A percentile compares a stretch with the other conserved stretches of the same genome.
Conservation (phyloP, 2,113 vertebrate species). For the Apteryx owenii region DNA sequence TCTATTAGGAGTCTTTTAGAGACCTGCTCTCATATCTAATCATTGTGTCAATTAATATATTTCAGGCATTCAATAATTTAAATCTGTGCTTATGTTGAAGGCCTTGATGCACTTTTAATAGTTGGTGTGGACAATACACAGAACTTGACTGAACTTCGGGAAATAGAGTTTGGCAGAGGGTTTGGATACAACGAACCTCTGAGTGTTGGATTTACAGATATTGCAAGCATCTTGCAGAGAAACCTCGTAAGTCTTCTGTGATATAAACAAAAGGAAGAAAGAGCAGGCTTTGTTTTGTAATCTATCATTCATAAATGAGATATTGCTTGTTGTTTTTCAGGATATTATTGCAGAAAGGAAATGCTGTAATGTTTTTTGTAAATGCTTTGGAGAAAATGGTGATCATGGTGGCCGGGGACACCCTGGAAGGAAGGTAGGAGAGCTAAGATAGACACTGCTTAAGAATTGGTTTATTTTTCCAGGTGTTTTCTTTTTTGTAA, state of each 20-base stretch:
- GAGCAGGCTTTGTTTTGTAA: background rate
- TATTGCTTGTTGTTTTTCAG: conserved; percentile 62
- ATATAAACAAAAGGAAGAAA: background rate
- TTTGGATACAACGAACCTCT: conserved; percentile 81
- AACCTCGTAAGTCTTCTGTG: conserved; percentile 83
- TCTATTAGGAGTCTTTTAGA: background rate
- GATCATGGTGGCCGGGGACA: conserved; percentile 72
- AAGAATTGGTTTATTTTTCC: background rate
- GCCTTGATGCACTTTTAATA: conserved; percentile 81
- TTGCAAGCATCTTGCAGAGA: conserved; percentile 78
- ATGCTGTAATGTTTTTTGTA: conserved; percentile 84
- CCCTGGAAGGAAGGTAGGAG: conserved; percentile 81
- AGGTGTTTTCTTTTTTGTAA: background rate
- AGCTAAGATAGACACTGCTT: background rate
- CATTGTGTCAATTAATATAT: background rate
- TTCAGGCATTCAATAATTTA: background rate
- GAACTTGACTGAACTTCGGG: conserved; percentile 78
- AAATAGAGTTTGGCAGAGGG: conserved; percentile 89
- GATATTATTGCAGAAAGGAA: conserved; percentile 79
- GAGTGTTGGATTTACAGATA: conserved; percentile 77
- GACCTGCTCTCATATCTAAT: background rate
- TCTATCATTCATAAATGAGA: background rate
- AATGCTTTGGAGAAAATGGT: conserved; percentile 85
- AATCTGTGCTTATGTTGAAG: conserved; percentile 65
- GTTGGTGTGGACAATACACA: conserved; percentile 81